phyloP scores from a whole-genome alignment of 1,140 invertebrate species.

The Coptotermes formosanus region DNA sequence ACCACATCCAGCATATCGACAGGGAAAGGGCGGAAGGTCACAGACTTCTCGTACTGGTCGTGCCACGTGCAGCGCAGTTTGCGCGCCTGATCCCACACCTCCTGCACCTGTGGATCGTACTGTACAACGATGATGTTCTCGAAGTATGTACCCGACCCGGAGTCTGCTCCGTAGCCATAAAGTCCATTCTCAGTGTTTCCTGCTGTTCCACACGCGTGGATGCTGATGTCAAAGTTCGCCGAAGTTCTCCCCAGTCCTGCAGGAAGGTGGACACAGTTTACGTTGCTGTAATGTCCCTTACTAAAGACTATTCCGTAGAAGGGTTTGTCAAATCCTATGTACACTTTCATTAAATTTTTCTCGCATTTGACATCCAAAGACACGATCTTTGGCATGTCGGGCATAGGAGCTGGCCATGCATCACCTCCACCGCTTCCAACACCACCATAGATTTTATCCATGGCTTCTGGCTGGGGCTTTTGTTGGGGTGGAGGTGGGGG shows the following conservation, averaged over 20 bases:
- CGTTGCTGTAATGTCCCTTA: conserved; percentile 88
- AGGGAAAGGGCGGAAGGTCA: conserved; percentile 91
- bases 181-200: conserved; percentile 87
- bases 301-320: conserved; percentile 94
- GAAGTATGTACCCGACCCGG: conserved; percentile 87
- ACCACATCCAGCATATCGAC: conserved; percentile 95
- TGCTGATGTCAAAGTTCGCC: conserved; percentile 87
- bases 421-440: conserved; percentile 50
- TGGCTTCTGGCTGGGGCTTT: conserved; percentile 55
- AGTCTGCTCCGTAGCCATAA: conserved; percentile 77
- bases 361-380: conserved; percentile 92
- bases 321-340: conserved; percentile 88
- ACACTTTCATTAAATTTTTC: conserved; percentile 82
- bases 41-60: conserved; percentile 93
- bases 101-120: conserved; percentile 92
- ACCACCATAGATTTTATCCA: conserved; percentile 56
- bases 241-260: conserved; percentile 81
- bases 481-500: conserved; percentile 56
- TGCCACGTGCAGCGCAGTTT: conserved; percentile 94
- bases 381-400: conserved; percentile 88
- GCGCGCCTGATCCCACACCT: conserved; percentile 93
- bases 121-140: conserved; percentile 94
- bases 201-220: conserved; percentile 87
- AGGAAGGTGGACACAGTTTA: conserved; percentile 87
- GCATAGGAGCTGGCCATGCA: conserved; percentile 74